Evolutionary conservation across 2,113 vertebrate species (phyloP).

Genomic region (Panthera tigris): DNA sequence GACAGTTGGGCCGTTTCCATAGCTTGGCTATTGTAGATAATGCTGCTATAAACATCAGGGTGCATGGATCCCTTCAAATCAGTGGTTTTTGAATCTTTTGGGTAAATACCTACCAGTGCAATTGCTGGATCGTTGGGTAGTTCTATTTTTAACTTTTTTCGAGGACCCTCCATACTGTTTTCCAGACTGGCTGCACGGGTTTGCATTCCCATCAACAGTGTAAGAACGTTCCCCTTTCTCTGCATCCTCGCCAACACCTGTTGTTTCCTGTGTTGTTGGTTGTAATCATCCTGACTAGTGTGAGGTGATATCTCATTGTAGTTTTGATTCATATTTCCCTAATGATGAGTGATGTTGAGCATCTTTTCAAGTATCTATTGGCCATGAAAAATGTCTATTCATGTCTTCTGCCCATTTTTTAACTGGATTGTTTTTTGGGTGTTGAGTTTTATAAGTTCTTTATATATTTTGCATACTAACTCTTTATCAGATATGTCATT

Average conservation of each 20-base stretch:
- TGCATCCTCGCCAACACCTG: neutral
- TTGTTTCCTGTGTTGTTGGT: neutral
- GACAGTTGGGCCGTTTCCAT: neutral
- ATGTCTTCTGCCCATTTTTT: neutral
- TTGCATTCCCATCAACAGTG: neutral
- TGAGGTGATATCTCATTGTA: neutral
- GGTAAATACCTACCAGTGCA: neutral
- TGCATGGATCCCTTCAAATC: neutral
- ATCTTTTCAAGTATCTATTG: neutral
- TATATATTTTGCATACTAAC: neutral
- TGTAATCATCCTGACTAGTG: neutral
- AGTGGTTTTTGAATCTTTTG: neutral
- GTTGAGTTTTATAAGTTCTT: neutral
- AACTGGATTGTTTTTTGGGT: neutral
- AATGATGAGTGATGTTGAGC: neutral
- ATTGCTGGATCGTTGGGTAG: neutral
- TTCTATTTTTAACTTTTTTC: neutral
- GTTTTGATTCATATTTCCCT: neutral
- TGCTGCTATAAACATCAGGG: neutral
- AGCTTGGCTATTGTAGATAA: neutral
- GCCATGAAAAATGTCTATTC: neutral
- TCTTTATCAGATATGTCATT: neutral
- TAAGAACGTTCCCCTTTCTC: neutral
- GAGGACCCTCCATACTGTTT: neutral
- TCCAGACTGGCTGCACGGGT: neutral